These are phyloP conservation scores for Parazoanthus atlanticus DNA, from an alignment of 92 coral and sea anemone genomes.

Conservation along the genomic window DNA sequence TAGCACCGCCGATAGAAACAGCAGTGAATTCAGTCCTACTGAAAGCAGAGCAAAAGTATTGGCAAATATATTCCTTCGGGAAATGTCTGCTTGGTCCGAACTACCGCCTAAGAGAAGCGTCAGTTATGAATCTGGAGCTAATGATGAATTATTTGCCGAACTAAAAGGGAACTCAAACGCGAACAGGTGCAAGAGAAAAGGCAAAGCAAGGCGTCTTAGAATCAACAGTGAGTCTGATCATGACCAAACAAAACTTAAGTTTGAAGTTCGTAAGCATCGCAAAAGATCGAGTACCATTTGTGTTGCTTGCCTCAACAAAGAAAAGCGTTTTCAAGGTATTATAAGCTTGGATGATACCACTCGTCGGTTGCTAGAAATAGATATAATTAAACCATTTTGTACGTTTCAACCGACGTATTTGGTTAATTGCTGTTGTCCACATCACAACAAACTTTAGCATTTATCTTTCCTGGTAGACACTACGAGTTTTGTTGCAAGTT, in stretches of 20 bases:
- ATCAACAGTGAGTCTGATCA: background rate
- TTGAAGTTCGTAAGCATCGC: background rate
- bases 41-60: constrained; percentile 9
- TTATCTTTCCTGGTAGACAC: too few species aligned
- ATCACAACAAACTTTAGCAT: background rate
- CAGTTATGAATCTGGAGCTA: background rate
- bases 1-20: constrained; percentile 3
- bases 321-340: constrained; percentile 10
- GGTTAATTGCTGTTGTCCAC: background rate
- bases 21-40: constrained; percentile 14
- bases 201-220: constrained; percentile 6
- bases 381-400: background rate
- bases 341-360: constrained; percentile 16
- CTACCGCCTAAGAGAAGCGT: background rate
- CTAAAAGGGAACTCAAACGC: constrained; percentile 2
- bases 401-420: background rate
- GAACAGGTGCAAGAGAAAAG: background rate
- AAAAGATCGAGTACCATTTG: background rate
- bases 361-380: constrained; percentile 6
- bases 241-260: background rate
- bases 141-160: background rate
- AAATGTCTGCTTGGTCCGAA: constrained; percentile 17
- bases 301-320: background rate
- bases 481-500: too few species aligned
- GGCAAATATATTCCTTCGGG: background rate